Evolutionary conservation across 1,140 invertebrate species (phyloP).

Genomic region (Scaptodrosophila lebanonensis): DNA sequence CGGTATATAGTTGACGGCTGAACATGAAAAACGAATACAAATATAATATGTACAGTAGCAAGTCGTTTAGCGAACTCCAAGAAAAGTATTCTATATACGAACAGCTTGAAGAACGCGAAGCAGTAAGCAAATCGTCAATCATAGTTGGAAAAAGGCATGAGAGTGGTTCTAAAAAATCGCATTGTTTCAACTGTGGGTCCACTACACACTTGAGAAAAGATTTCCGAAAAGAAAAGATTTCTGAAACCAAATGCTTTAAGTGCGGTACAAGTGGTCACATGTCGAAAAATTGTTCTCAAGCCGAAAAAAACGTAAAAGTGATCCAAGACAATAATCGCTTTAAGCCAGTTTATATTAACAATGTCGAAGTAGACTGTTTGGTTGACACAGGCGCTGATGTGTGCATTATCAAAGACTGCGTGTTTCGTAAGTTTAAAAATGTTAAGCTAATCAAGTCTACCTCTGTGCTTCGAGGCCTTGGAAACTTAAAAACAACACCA

Average conservation of each 20-base stretch:
- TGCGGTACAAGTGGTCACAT: constrained; percentile 16
- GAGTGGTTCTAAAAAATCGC: not conserved
- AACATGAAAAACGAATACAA: too few relatives aligned
- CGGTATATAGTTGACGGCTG: too few relatives aligned
- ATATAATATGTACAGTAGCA: too few relatives aligned
- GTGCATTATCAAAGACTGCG: constrained; percentile 1
- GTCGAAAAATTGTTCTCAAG: constrained; percentile 8
- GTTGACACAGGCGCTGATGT: constrained; percentile 15
- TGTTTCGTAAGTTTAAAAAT: constrained; percentile 3
- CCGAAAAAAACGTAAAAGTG: not conserved
- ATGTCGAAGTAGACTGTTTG: constrained; percentile 2
- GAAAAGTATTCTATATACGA: constrained; percentile 6
- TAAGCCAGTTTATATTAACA: not conserved
- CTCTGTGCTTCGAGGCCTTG: constrained; percentile 4
- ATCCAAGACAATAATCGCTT: constrained; percentile 1
- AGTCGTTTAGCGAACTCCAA: too few relatives aligned
- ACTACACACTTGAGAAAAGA: constrained; percentile 8
- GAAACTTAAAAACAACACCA: not conserved
- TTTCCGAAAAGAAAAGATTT: not conserved
- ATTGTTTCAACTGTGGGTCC: constrained; percentile 23
- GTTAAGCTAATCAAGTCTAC: not conserved
- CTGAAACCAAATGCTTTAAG: constrained; percentile 27
- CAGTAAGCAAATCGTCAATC: not conserved
- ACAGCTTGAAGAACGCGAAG: not conserved
- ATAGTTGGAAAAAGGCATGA: not conserved